Evolutionary conservation across 92 coral and sea anemone genomes (phyloP).

Genomic region (Zoanthus sansibaricus): DNA sequence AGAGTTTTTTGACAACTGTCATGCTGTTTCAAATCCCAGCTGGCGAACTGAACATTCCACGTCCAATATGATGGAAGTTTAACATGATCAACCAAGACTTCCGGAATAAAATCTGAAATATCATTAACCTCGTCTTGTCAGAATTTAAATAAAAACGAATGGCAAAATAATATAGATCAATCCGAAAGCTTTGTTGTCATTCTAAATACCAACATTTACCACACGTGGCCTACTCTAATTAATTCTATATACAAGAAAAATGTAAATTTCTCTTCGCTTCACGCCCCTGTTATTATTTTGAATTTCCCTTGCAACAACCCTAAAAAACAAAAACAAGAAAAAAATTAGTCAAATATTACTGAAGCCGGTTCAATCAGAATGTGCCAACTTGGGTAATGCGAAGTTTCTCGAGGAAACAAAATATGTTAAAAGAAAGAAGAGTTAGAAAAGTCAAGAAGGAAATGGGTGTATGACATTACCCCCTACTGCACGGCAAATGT

Average conservation of each 20-base stretch:
- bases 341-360: not conserved
- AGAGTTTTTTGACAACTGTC: too few relatives aligned
- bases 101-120: too few relatives aligned
- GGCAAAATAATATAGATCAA: not conserved
- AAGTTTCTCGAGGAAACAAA: not conserved
- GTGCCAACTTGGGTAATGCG: not conserved
- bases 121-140: too few relatives aligned
- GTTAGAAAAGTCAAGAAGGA: not conserved
- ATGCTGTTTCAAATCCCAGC: too few relatives aligned
- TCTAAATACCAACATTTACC: not conserved
- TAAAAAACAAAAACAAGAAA: not conserved
- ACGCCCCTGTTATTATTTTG: not conserved
- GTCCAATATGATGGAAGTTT: too few relatives aligned
- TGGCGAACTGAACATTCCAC: too few relatives aligned
- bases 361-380: not conserved
- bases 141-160: not conserved
- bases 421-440: not conserved
- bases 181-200: not conserved
- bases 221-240: not conserved
- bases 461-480: not conserved
- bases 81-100: too few relatives aligned
- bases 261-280: not conserved
- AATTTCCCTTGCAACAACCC: slow-evolving; percentile 42
- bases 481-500: not conserved
- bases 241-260: slow-evolving; percentile 29